Percentiles rank a stretch among this genome's conserved stretches.
These are phyloP conservation scores for Branchinecta sandiegonensis DNA, from an alignment of 2,888 invertebrate species.

Conservation along the genomic window DNA sequence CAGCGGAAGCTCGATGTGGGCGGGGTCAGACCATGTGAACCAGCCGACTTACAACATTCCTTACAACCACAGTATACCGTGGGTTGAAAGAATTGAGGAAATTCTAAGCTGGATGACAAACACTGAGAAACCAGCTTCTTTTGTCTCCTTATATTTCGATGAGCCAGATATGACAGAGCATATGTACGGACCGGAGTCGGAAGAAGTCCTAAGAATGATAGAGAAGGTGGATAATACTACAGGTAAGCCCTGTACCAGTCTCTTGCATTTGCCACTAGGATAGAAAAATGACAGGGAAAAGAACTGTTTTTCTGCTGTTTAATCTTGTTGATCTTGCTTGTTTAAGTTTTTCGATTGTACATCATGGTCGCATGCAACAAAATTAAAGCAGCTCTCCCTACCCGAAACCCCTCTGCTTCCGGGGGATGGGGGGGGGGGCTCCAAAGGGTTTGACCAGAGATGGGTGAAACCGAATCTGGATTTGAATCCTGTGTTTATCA, in stretches of 20 bases:
- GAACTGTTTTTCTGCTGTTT: no score
- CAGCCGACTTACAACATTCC: slow-evolving; percentile 24
- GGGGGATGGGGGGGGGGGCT: no score
- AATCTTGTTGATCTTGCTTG: no score
- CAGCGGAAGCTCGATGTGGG: slow-evolving; percentile 19
- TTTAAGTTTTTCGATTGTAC: no score
- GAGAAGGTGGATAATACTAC: slow-evolving; percentile 25
- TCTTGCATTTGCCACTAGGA: no score
- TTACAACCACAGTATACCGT: slow-evolving; percentile 37
- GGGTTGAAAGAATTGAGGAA: slow-evolving; percentile 43
- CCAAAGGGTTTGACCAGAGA: no score
- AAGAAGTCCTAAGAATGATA: slow-evolving; percentile 31
- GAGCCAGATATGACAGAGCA: slow-evolving; percentile 53
- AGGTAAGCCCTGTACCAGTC: neutral
- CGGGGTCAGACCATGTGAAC: slow-evolving; percentile 12
- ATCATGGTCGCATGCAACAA: no score
- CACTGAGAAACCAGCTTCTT: slow-evolving; percentile 46
- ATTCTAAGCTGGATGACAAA: slow-evolving; percentile 46
- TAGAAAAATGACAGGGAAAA: no score
- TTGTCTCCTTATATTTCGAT: slow-evolving; percentile 52
- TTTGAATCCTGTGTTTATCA: no score
- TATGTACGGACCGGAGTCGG: slow-evolving; percentile 42
- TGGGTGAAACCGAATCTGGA: no score
- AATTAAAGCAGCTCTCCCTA: no score
- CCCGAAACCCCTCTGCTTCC: no score